Conservation (phyloP, 2,797 vertebrate species). For the Bryconaethiops microstoma region DNA sequence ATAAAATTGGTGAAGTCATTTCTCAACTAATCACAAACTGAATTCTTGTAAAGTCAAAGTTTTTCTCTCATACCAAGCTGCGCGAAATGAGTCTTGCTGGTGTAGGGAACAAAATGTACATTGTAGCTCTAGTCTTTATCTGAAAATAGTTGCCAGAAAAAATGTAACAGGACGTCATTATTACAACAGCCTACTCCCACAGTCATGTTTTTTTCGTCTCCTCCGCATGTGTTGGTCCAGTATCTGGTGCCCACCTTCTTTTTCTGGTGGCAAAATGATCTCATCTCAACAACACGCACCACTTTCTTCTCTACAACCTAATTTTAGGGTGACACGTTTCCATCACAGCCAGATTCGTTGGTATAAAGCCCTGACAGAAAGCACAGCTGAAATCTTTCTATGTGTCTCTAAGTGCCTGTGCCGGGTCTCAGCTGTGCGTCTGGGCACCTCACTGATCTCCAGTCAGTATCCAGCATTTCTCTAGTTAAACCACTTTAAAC, state of each 20-base stretch:
- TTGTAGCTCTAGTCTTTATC: not conserved
- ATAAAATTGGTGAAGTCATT: no score
- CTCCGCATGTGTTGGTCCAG: conserved; percentile 4
- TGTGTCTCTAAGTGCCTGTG: not conserved
- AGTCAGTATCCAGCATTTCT: not conserved
- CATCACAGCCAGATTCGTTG: not conserved
- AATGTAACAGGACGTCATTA: conserved; percentile 9
- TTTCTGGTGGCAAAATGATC: conserved; percentile 12
- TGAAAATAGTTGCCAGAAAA: not conserved
- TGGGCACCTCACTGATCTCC: not conserved
- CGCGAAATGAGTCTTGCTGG: not conserved
- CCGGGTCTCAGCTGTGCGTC: not conserved
- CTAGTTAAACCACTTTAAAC: no score
- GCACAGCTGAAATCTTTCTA: conserved; percentile 20
- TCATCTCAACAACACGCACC: not conserved
- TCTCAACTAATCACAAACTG: not conserved
- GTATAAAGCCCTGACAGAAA: conserved; percentile 35
- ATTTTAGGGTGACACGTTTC: conserved; percentile 23
- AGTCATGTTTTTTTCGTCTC: conserved; percentile 12
- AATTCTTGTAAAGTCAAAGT: not conserved
- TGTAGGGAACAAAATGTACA: conserved; percentile 12
- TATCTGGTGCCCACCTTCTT: conserved; percentile 20
- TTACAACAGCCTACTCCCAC: conserved; percentile 14
- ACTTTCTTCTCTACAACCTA: conserved; percentile 3
- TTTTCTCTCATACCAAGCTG: not conserved